A percentile compares a stretch with the other conserved stretches of the same genome.
phyloP scores from a whole-genome alignment of 1,140 invertebrate species.

The Caerostris extrusa region DNA sequence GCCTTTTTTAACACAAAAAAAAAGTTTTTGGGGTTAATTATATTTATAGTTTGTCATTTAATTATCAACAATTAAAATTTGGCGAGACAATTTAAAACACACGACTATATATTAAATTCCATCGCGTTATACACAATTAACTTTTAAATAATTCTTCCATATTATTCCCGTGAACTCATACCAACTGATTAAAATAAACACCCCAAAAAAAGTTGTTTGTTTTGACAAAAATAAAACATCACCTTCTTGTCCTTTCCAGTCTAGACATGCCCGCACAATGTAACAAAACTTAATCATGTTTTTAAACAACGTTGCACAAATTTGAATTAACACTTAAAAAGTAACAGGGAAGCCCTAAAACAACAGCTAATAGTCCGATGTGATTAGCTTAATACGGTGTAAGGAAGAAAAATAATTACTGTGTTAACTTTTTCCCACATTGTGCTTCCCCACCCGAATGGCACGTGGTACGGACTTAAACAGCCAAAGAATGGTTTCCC shows the following conservation, averaged over 20 bases:
- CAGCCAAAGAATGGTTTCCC: constrained; percentile 43
- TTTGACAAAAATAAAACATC: background rate
- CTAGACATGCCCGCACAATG: background rate
- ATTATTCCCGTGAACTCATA: too few relatives aligned
- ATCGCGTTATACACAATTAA: too few relatives aligned
- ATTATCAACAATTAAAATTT: too few relatives aligned
- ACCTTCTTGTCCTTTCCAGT: background rate
- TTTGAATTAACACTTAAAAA: background rate
- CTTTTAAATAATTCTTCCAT: too few relatives aligned
- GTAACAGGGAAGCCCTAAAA: background rate
- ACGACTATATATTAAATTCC: too few relatives aligned
- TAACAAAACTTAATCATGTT: background rate
- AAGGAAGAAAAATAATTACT: constrained; percentile 46
- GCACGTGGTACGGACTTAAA: constrained; percentile 48
- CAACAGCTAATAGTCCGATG: constrained; percentile 17
- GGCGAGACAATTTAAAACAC: too few relatives aligned
- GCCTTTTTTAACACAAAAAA: too few relatives aligned
- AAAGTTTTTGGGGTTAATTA: too few relatives aligned
- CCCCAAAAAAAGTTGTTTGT: background rate
- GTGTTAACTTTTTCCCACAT: constrained; percentile 10
- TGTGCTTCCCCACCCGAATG: background rate
- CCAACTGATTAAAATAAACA: background rate
- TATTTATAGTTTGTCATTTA: too few relatives aligned
- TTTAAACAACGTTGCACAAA: background rate
- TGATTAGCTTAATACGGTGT: background rate